Evolutionary conservation across 2,113 vertebrate species (phyloP).

Genomic region (Silurus glanis): DNA sequence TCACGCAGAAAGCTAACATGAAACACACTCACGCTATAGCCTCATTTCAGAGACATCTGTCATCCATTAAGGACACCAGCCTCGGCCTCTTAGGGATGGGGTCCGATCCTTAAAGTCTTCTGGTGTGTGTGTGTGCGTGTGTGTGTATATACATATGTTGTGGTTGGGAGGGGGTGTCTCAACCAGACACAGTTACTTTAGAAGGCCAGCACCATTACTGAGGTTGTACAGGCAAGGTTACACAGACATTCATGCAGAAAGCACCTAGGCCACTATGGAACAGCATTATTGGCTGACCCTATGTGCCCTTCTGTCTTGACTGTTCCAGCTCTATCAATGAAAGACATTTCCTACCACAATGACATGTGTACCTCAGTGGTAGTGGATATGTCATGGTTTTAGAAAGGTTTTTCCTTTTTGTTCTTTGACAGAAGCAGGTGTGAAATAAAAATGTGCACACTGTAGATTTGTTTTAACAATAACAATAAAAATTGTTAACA

Average conservation of each 20-base stretch:
- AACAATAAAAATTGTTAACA: constrained; percentile 11
- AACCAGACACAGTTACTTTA: constrained; percentile 34
- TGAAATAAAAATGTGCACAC: constrained; percentile 37
- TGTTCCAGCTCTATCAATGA: constrained; percentile 67
- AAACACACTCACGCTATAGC: constrained; percentile 76
- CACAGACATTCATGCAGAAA: constrained; percentile 38
- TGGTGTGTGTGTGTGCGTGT: constrained; percentile 40
- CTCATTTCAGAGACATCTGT: constrained; percentile 75
- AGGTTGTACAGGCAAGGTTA: constrained; percentile 42
- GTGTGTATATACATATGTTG: constrained; percentile 36
- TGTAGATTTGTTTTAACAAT: not conserved
- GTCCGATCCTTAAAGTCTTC: constrained; percentile 48
- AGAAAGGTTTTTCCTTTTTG: constrained; percentile 57
- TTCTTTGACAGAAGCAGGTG: constrained; percentile 60
- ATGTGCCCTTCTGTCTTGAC: constrained; percentile 61
- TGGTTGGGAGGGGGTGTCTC: constrained; percentile 20
- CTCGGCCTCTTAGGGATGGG: constrained; percentile 62
- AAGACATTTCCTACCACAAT: constrained; percentile 58
- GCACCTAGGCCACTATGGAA: constrained; percentile 58
- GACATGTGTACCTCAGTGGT: constrained; percentile 65
- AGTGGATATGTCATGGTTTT: constrained; percentile 33
- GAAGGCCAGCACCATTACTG: constrained; percentile 43
- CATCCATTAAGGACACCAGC: constrained; percentile 73
- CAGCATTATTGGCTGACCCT: constrained; percentile 66
- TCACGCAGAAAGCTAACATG: constrained; percentile 75